Evolutionary conservation across 2,113 vertebrate genomes (phyloP).

Genomic region (Amazona vittata): DNA sequence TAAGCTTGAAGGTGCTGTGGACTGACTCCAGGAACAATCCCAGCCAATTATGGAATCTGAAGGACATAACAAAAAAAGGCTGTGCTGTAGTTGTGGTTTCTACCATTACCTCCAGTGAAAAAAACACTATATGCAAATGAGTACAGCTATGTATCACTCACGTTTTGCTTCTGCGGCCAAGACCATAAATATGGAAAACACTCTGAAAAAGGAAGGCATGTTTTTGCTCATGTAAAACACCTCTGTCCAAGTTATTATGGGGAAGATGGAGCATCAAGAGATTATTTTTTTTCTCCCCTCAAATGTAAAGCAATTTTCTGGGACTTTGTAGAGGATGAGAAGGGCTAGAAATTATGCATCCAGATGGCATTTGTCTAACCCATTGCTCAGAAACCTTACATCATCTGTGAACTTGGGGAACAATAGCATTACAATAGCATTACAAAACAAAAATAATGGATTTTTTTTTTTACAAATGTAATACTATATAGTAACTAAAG

Average conservation of each 20-base stretch:
- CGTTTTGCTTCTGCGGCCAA: background rate
- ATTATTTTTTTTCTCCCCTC: background rate
- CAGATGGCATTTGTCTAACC: background rate
- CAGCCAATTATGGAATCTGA: background rate
- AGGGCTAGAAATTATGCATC: background rate
- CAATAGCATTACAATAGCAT: background rate
- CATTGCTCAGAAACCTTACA: background rate
- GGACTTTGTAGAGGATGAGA: background rate
- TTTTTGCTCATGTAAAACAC: background rate
- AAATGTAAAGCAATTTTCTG: background rate
- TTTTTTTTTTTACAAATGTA: background rate
- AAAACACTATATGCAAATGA: background rate
- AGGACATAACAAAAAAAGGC: background rate
- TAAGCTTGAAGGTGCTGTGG: background rate
- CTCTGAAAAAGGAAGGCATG: background rate
- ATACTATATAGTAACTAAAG: background rate
- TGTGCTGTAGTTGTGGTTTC: background rate
- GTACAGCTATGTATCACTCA: background rate
- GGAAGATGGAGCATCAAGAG: background rate
- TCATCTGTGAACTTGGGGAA: background rate
- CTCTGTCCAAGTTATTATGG: background rate
- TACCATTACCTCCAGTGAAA: conserved; percentile 15
- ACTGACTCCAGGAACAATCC: conserved; percentile 14
- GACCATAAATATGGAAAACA: background rate
- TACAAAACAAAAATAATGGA: background rate